Percentiles rank a stretch among this genome's conserved stretches.
These are phyloP conservation scores for Calypte anna DNA, from an alignment of 2,113 vertebrate genomes.

Conservation along the genomic window DNA sequence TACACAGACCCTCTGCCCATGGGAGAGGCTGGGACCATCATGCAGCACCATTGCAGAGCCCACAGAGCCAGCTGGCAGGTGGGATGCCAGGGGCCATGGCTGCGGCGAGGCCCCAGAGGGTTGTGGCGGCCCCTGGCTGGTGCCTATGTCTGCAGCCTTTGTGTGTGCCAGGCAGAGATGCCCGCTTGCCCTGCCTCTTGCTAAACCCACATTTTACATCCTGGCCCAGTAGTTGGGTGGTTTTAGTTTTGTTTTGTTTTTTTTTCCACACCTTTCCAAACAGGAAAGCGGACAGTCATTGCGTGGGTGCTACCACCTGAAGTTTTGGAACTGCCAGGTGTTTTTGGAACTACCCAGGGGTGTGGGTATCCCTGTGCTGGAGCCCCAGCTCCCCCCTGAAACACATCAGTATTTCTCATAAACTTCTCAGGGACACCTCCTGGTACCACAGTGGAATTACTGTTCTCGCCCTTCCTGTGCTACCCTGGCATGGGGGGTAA, in stretches of 20 bases:
- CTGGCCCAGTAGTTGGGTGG: too few relatives aligned
- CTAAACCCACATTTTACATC: not conserved
- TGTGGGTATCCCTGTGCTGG: rapidly evolving
- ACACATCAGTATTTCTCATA: rapidly evolving
- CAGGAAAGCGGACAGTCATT: rapidly evolving
- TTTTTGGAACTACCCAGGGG: rapidly evolving
- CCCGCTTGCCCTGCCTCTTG: not conserved
- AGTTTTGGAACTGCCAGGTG: rapidly evolving
- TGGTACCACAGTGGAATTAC: rapidly evolving
- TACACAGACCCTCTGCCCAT: not conserved
- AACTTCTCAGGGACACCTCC: not conserved
- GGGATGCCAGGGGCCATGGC: rapidly evolving
- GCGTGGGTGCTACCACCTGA: rapidly evolving
- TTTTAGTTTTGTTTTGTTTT: not conserved
- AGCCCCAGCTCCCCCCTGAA: rapidly evolving
- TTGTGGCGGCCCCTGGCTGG: rapidly evolving
- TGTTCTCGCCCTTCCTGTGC: rapidly evolving
- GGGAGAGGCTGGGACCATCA: too few relatives aligned
- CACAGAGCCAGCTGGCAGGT: too few relatives aligned
- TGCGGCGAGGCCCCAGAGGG: too few relatives aligned
- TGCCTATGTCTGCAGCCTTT: too few relatives aligned
- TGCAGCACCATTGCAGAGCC: rapidly evolving
- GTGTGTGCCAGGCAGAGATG: rapidly evolving
- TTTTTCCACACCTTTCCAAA: not conserved
- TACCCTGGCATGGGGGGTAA: rapidly evolving